Evolutionary conservation across 2,797 vertebrate genomes (phyloP).

Genomic region (Phataginus tricuspis): DNA sequence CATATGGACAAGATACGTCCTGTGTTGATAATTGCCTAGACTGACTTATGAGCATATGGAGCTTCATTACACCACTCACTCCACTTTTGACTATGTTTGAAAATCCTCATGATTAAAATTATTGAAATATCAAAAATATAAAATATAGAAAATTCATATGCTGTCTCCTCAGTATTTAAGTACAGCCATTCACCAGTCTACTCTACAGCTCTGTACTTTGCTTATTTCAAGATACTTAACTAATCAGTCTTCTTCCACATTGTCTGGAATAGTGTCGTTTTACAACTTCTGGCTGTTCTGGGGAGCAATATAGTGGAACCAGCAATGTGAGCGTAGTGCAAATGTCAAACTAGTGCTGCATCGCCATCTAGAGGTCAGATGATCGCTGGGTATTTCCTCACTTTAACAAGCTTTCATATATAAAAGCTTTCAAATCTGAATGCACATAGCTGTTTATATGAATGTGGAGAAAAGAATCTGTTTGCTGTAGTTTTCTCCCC

Average conservation of each 20-base stretch:
- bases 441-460: background rate
- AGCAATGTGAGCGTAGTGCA: background rate
- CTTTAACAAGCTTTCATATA: background rate
- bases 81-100: background rate
- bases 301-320: background rate
- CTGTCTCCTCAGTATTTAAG: background rate
- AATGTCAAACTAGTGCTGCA: background rate
- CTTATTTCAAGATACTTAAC: background rate
- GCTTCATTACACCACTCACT: background rate
- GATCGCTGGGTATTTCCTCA: conserved; percentile 37
- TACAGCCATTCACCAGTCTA: background rate
- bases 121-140: background rate
- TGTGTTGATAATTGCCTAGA: background rate
- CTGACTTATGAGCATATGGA: background rate
- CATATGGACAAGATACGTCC: background rate
- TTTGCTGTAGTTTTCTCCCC: conserved; percentile 26
- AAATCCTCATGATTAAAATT: background rate
- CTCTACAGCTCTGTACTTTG: background rate
- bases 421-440: background rate
- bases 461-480: background rate
- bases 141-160: background rate
- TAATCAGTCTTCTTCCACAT: background rate
- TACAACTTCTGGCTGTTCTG: background rate
- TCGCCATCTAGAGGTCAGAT: conserved; percentile 69
- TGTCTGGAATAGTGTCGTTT: background rate